These are phyloP conservation scores for Drosophila funebris DNA, from an alignment of 1,140 invertebrate genomes.

Conservation along the genomic window DNA sequence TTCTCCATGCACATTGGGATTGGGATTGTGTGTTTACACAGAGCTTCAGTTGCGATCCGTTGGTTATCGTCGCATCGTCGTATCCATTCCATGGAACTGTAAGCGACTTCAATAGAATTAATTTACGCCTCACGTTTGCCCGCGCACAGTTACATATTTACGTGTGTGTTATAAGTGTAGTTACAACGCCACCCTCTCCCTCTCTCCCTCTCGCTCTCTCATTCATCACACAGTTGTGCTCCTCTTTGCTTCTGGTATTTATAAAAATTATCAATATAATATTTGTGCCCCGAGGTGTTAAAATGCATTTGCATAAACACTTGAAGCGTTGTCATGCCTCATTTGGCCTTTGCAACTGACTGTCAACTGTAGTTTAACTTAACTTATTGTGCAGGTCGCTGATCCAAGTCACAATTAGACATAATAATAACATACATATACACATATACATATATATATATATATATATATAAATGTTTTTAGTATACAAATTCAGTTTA, in stretches of 20 bases:
- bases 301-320: constrained; percentile 83
- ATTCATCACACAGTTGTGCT: not conserved
- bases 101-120: constrained; percentile 83
- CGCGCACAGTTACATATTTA: constrained; percentile 37
- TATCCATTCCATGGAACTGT: constrained; percentile 73
- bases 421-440: not conserved
- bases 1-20: not conserved
- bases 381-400: constrained; percentile 24
- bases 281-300: constrained; percentile 79
- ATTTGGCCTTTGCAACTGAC: constrained; percentile 40
- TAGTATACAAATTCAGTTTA: not conserved
- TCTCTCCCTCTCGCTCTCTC: not conserved
- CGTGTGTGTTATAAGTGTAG: constrained; percentile 9
- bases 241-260: constrained; percentile 50
- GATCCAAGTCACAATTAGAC: not conserved
- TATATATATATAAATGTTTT: not conserved
- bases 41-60: constrained; percentile 16
- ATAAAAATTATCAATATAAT: constrained; percentile 80
- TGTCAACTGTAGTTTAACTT: not conserved
- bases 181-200: not conserved
- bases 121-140: constrained; percentile 81
- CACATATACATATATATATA: too few species aligned
- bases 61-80: constrained; percentile 43
- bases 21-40: constrained; percentile 17
- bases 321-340: constrained; percentile 72